Evolutionary conservation across 2,797 vertebrate species (phyloP).

Genomic region (Knipowitschia caucasica): DNA sequence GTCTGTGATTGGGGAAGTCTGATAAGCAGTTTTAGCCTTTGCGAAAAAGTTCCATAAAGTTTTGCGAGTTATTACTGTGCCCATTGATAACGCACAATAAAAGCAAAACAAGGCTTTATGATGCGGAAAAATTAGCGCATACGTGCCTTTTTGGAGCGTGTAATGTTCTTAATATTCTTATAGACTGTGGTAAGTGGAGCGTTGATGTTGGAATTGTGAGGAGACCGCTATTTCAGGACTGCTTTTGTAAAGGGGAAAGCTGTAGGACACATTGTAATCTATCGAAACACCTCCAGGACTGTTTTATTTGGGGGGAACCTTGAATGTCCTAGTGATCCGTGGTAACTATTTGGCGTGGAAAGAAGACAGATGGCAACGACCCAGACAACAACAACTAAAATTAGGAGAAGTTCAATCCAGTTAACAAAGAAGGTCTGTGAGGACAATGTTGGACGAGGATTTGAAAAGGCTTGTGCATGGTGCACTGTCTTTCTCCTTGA

Average conservation of each 20-base stretch:
- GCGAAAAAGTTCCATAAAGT: not conserved
- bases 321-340: constrained; percentile 3
- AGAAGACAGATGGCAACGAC: not conserved
- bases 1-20: not conserved
- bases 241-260: constrained; percentile 7
- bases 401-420: too few relatives aligned
- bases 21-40: not conserved
- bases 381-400: not conserved
- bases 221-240: not conserved
- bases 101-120: not conserved
- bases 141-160: not conserved
- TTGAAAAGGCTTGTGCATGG: too few relatives aligned
- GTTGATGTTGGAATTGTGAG: not conserved
- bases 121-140: not conserved
- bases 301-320: constrained; percentile 10
- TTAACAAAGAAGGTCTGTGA: too few relatives aligned
- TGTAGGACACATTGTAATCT: constrained; percentile 8
- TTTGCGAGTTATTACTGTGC: not conserved
- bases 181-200: constrained; percentile 1
- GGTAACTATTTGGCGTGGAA: not conserved
- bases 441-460: not conserved
- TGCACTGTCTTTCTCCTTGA: too few relatives aligned
- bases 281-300: not conserved
- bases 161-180: not conserved
- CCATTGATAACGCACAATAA: not conserved